Conservation (phyloP, 2,113 vertebrate genomes). For the Mormoops blainvillei region DNA sequence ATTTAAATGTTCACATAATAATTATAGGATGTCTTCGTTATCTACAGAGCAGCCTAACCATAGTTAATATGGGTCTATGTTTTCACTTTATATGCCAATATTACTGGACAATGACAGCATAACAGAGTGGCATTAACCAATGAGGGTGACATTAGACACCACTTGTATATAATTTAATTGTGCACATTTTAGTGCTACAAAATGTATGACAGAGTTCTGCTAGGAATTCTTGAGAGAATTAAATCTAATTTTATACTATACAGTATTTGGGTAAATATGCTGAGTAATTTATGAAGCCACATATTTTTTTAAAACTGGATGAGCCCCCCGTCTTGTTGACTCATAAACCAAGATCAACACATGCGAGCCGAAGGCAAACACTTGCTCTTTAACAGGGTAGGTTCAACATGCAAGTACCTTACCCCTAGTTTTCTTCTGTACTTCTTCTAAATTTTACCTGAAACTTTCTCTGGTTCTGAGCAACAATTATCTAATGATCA, state of each 20-base stretch:
- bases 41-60: background rate
- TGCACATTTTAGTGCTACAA: background rate
- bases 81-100: background rate
- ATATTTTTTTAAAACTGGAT: background rate
- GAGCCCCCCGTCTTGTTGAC: background rate
- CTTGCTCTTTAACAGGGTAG: background rate
- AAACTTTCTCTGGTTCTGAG: background rate
- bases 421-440: background rate
- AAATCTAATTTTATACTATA: constrained; percentile 25
- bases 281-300: constrained; percentile 35
- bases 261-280: background rate
- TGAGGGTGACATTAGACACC: background rate
- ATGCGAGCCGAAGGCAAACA: background rate
- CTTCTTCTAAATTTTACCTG: background rate
- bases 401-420: background rate
- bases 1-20: background rate
- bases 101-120: background rate
- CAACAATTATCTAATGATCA: background rate
- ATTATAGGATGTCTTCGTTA: background rate
- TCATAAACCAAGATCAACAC: background rate
- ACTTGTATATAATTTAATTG: background rate
- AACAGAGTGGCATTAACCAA: background rate
- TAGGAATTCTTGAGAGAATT: background rate
- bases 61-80: background rate
- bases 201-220: background rate